phyloP scores from a whole-genome alignment of 37 sponge, comb jelly and placozoan genomes.

The Ianthella basta region DNA sequence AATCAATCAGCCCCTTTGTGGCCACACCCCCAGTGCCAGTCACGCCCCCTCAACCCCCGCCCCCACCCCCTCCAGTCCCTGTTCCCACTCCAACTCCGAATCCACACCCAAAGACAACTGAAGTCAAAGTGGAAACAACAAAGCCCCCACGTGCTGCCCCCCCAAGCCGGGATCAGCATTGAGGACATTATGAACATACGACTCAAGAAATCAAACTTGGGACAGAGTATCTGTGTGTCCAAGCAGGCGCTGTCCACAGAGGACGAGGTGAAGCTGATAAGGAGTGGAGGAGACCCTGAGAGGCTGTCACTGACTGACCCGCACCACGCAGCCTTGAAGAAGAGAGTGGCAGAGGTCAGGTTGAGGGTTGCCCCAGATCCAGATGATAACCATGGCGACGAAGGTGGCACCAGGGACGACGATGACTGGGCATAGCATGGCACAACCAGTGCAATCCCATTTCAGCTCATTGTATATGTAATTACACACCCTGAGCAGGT shows the following conservation, averaged over 20 bases:
- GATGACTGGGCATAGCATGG: not conserved
- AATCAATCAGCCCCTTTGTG: not conserved
- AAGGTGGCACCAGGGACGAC: not conserved
- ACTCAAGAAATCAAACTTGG: slow-evolving; percentile 25
- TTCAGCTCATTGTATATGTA: too few species aligned
- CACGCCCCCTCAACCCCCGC: slow-evolving; percentile 21
- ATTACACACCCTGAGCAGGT: too few species aligned
- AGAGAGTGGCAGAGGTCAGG: not conserved
- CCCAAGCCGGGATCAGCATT: not conserved
- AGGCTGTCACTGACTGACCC: slow-evolving; percentile 15
- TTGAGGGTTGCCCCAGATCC: not conserved
- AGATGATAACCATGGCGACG: slow-evolving; percentile 7
- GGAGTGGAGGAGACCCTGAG: slow-evolving; percentile 9
- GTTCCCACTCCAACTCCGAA: not conserved
- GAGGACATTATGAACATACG: slow-evolving; percentile 47
- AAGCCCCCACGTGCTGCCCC: not conserved
- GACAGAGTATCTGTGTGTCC: not conserved
- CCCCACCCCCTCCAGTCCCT: slow-evolving; percentile 38
- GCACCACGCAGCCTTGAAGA: slow-evolving; percentile 8
- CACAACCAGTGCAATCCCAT: too few species aligned
- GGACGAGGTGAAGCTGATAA: slow-evolving; percentile 29
- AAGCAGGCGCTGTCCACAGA: not conserved
- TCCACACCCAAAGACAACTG: not conserved
- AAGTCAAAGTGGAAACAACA: not conserved
- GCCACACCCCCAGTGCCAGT: not conserved